Base-by-base conservation (phyloP, 2,888 invertebrate species). In the Tuberolachnus salignus region DNA sequence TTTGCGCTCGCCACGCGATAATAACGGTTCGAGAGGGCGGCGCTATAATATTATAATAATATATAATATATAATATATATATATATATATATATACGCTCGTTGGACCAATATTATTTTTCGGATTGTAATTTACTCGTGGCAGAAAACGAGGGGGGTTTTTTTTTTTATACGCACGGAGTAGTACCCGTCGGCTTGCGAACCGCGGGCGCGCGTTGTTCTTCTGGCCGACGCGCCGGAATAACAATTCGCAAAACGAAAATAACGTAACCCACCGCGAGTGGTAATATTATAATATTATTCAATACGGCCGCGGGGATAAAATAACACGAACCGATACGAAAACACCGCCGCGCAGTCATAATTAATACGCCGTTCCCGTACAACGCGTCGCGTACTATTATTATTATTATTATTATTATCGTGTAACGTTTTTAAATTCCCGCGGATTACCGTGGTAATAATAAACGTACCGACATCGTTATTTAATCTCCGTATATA, bases 21-120 rank as follows among this genome's bases (percentile, higher is more conserved):
- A 6, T 6, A 6, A 6, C 34, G 34, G 34, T 34, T 34, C 34
- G 34, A 6, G 34, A 6, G 3, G 8, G 19, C 53, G 19, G 19
- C 1, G 19, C 10, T 21, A 57, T 3, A n/a, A n/a, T n/a, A 26
- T 14, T 57, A 26, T 19, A 21, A 23, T 23, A 23, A 19, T 53
- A 55, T 55, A 44, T 44, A 44, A 46, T 46, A 46, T 46, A 46
- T 13, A 8, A 46, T 13, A 46, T 10, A 8, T 8, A 4, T 44
- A 10, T 44, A 44, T 44, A 44, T 8, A 4, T 44, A 8, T 9
- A 1, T 19, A 3, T 21, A 19, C 11, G 8, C 34, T 34, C 74
- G n/a, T 66, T 44, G 21, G 21, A 55, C 64, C 53, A 19, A 55
- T 66, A 66, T 55, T 74, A 73, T 73, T 51, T 51, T 73, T 61